Conservation (phyloP, 2,888 invertebrate species). For the Watsonalla binaria region DNA sequence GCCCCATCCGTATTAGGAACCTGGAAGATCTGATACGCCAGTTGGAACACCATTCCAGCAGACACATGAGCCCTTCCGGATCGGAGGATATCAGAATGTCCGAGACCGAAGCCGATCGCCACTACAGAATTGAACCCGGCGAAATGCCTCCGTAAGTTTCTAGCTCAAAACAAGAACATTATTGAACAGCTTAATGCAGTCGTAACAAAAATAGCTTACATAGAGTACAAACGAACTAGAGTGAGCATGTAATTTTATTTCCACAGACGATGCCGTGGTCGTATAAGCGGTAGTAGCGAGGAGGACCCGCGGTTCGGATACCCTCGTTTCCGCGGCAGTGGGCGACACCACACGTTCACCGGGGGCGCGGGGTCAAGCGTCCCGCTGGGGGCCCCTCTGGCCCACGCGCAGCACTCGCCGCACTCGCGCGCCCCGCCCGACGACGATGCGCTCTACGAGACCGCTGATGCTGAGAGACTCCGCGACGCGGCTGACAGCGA, state of each 20-base stretch:
- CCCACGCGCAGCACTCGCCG: conserved; percentile 51
- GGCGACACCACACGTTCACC: conserved; percentile 55
- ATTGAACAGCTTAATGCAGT: too few species aligned
- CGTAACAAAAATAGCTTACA: too few species aligned
- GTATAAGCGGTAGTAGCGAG: conserved; percentile 60
- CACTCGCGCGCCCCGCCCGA: conserved; percentile 77
- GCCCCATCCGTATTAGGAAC: conserved; percentile 93
- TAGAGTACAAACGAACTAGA: neutral
- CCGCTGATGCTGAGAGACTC: conserved; percentile 85
- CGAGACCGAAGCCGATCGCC: conserved; percentile 93
- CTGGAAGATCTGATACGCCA: conserved; percentile 94
- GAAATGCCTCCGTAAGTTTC: conserved; percentile 68
- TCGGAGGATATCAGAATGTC: conserved; percentile 94
- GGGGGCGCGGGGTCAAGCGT: conserved; percentile 50
- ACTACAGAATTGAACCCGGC: conserved; percentile 87
- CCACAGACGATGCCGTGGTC: conserved; percentile 78
- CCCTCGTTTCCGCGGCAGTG: conserved; percentile 80
- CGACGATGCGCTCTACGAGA: conserved; percentile 93
- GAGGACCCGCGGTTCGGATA: conserved; percentile 87
- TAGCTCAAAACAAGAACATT: conserved; percentile 45
- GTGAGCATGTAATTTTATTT: conserved; percentile 42
- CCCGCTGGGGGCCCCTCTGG: conserved; percentile 43
- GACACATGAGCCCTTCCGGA: conserved; percentile 94
- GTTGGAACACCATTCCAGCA: conserved; percentile 90
- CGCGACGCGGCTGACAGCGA: conserved; percentile 92